phyloP scores from a whole-genome alignment of 2,797 vertebrate genomes.

The Kryptolebias ocellatus region DNA sequence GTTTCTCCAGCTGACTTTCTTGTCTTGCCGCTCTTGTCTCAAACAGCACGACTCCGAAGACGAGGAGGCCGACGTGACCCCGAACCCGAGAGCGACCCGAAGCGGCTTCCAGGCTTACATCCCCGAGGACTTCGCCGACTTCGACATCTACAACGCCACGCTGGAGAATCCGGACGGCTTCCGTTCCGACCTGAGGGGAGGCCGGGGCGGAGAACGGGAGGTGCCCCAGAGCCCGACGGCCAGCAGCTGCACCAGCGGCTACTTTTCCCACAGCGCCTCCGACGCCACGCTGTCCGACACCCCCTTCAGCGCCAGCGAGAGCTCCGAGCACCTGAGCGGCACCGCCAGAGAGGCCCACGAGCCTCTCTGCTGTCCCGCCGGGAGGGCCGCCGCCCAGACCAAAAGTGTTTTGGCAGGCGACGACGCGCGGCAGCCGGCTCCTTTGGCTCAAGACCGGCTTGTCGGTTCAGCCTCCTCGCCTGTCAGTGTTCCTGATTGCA shows the following conservation, averaged over 20 bases:
- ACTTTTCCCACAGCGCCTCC: slow-evolving; percentile 98
- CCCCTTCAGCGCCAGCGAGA: slow-evolving; percentile 90
- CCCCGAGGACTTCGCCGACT: slow-evolving; percentile 97
- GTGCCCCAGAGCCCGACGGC: slow-evolving; percentile 92
- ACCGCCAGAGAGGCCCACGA: slow-evolving; percentile 82
- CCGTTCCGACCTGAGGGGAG: slow-evolving; percentile 52
- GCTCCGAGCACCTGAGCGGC: slow-evolving; percentile 88
- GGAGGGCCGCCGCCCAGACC: slow-evolving; percentile 57
- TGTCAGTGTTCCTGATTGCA: slow-evolving; percentile 60
- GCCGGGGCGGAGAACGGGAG: slow-evolving; percentile 81
- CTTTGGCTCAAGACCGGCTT: slow-evolving; percentile 25
- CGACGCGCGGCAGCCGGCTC: slow-evolving; percentile 51
- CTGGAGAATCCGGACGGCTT: slow-evolving; percentile 81
- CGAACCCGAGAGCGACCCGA: slow-evolving; percentile 67
- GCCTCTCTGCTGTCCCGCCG: slow-evolving; percentile 18
- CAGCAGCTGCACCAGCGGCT: slow-evolving; percentile 97
- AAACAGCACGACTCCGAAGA: slow-evolving; percentile 93
- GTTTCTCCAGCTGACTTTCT: slow-evolving; percentile 28
- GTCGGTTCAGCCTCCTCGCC: slow-evolving; percentile 41
- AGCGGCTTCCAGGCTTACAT: slow-evolving; percentile 85
- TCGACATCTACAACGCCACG: slow-evolving; percentile 95
- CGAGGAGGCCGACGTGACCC: slow-evolving; percentile 85
- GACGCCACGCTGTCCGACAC: slow-evolving; percentile 93
- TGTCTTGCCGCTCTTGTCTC: slow-evolving; percentile 48
- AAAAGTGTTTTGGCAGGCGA: slow-evolving; percentile 82